Conservation (phyloP, 2,797 vertebrate species). For the Staurois parvus region DNA sequence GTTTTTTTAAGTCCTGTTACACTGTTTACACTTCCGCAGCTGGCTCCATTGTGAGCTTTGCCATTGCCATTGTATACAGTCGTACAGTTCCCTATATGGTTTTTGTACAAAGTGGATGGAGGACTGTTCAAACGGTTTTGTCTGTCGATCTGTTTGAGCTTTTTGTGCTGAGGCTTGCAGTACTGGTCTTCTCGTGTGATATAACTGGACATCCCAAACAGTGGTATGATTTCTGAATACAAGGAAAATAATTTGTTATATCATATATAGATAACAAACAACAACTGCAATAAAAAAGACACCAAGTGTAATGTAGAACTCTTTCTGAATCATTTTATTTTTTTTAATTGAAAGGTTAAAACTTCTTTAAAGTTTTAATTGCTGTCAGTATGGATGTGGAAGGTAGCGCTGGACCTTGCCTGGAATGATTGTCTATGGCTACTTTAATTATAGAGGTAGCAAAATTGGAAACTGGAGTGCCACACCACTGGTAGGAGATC, state of each 20-base stretch:
- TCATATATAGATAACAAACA: neutral
- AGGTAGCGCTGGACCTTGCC: no score
- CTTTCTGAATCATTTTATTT: neutral
- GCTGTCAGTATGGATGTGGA: no score
- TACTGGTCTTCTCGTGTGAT: slow-evolving; percentile 92
- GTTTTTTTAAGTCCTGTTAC: slow-evolving; percentile 87
- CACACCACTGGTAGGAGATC: no score
- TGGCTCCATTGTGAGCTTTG: slow-evolving; percentile 76
- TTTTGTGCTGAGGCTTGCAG: slow-evolving; percentile 93
- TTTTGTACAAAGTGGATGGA: slow-evolving; percentile 89
- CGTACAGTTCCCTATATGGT: slow-evolving; percentile 78
- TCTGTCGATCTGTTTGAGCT: slow-evolving; percentile 91
- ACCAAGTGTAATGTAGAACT: no score
- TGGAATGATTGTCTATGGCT: no score
- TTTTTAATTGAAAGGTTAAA: no score
- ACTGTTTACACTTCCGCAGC: slow-evolving; percentile 76
- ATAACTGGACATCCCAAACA: slow-evolving; percentile 95
- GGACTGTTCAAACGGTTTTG: slow-evolving; percentile 95
- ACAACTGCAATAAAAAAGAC: no score
- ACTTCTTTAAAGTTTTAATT: no score
- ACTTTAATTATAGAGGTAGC: no score
- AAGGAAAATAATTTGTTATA: neutral
- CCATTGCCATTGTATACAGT: slow-evolving; percentile 89
- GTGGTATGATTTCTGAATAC: slow-evolving; percentile 87
- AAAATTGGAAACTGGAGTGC: no score